Evolutionary conservation across 1,140 invertebrate species (phyloP), one percentile per base, ranked within the genome.

Genomic region (Steinernema feltiae): DNA sequence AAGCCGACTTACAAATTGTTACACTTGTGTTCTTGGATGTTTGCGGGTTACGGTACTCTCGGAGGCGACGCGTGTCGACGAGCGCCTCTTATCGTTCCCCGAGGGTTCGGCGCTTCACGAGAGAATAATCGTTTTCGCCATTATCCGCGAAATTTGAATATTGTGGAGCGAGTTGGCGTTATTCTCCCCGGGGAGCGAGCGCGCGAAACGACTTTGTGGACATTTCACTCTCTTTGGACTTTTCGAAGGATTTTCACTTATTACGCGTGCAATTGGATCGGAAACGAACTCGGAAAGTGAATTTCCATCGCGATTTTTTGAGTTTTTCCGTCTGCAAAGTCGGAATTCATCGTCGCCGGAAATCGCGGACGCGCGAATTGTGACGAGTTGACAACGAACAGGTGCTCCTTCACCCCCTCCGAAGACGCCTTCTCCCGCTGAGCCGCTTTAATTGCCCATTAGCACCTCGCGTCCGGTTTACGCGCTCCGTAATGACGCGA

Each of bases 391-490:
- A 63, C 53, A 63, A 63, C 12, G 53, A 63, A 63, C 53, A 63
- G 53, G 53, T 63, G 53, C 53, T 41, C 35, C 53, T 21, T 7
- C 2, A 7, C 12, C 24, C 24, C 15, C 15, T 27, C 53, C 12
- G 53, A 21, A 27, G 24, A 21, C 15, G 53, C 15, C 7, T 63
- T 3, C 15, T 15, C 53, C 53, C 15, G 15, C 53, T 21, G 2
- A 63, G 53, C 3, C 53, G 53, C 53, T 63, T 63, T 63, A 63
- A 63, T 63, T 63, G 53, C 53, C 53, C 53, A 63, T 63, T 63
- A 63, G 53, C 53, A 63, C 53, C 53, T 63, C 53, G 53, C 24
- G 53, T 63, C 53, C 53, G 53, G 53, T 63, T 63, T 63, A 63
- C 24, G 53, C 53, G 15, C 24, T 27, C 12, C 53, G 12, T 63